Base-by-base conservation (phyloP, 2,888 invertebrate genomes). In the Drosophila fulvimacula region DNA sequence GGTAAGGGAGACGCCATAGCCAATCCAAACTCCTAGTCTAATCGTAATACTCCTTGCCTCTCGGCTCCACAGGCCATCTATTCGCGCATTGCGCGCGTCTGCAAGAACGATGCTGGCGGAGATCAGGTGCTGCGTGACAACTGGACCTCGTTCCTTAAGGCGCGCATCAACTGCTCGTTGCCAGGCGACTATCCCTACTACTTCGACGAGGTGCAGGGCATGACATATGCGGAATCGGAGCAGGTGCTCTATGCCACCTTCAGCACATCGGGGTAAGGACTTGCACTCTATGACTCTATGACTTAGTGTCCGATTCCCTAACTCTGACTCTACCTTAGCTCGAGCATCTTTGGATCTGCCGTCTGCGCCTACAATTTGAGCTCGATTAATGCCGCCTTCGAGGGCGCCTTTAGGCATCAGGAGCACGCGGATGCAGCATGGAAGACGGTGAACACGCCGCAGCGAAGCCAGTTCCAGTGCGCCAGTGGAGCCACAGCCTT, bases 81-180 rank as follows among this genome's bases (percentile, higher is more conserved):
- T 92, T 98, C 98, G 2, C 95, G 98, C 76, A 97, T 98, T 62
- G 98, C 97, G 0, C 94, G 98, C 57, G 96, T 98, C 3, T 98
- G 98, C 91, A 98, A 98, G 93, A 96, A 96, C 90, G 98, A 98
- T 91, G 93, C 94, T 3, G 97, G 96, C n/a, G 96, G 96, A 5
- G 95, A 95, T 81, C 93, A 95, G 64, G 94, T 96, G 91, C 93
- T 96, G 91, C 95, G 95, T 79, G 96, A 97, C 80, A 96, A 96
- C 78, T 98, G 98, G 98, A 96, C 97, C n/a, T 97, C 97, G 0
- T 98, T 97, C 91, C 93, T 96, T 17, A 98, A 98, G 92, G 97
- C 97, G 0, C 94, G 97, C 0, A 92, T 98, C 0, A 96, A 96
- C 90, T 98, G 98, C 88, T 96, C 97, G 0, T 92, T 97, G 15